Conservation (phyloP, 2,888 invertebrate species). For the Cryptocephalus primarius region DNA sequence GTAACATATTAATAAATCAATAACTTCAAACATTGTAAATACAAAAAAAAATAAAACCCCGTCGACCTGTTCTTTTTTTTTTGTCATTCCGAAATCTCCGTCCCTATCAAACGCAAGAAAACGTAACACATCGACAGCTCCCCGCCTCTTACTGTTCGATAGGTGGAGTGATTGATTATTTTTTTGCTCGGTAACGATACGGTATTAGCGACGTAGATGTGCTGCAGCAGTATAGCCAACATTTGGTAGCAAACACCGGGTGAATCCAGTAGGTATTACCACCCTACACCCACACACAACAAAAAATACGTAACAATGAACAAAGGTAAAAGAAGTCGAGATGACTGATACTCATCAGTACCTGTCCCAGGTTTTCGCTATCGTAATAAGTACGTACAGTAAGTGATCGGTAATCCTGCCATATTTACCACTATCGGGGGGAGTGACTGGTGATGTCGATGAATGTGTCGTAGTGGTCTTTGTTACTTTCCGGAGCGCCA, state of each 20-base stretch:
- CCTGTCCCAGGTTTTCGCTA: no score
- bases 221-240: constrained; percentile 39
- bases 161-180: constrained; percentile 17
- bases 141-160: constrained; percentile 18
- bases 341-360: no score
- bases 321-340: not conserved
- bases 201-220: constrained; percentile 36
- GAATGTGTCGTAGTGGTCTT: no score
- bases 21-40: constrained; percentile 27
- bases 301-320: constrained; percentile 32
- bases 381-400: no score
- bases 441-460: no score
- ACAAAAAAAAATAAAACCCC: constrained; percentile 32
- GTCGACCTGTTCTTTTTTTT: constrained; percentile 27
- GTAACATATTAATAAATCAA: constrained; percentile 32
- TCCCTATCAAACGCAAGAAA: constrained; percentile 25
- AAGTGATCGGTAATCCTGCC: no score
- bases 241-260: constrained; percentile 39
- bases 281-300: constrained; percentile 37
- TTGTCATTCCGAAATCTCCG: constrained; percentile 15
- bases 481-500: no score
- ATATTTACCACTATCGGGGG: no score
- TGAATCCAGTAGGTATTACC: constrained; percentile 35
- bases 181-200: constrained; percentile 4
- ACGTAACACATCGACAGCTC: not conserved